Conservation (phyloP, 1,140 invertebrate genomes). For the Cyclargus thomasi region DNA sequence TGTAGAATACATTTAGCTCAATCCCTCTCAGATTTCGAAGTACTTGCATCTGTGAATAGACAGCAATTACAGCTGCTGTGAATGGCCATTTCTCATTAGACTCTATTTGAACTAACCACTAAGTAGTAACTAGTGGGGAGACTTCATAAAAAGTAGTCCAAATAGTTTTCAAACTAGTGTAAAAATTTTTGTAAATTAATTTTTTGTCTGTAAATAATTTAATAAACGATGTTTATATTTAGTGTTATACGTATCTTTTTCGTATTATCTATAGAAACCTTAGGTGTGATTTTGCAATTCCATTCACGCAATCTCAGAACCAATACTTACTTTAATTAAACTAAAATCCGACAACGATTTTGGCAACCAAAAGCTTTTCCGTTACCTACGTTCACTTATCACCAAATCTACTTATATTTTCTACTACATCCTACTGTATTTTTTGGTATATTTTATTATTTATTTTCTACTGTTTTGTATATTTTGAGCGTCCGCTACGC, state of each 20-base stretch:
- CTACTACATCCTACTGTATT: neutral
- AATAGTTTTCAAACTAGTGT: too few relatives aligned
- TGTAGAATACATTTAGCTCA: neutral
- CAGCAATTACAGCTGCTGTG: neutral
- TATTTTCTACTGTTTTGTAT: neutral
- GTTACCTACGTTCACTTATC: neutral
- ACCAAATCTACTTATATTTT: neutral
- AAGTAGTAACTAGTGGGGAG: neutral
- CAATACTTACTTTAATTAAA: neutral
- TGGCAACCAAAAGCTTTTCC: neutral
- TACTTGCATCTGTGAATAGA: neutral
- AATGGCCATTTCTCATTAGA: conserved; percentile 1
- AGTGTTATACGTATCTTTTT: neutral
- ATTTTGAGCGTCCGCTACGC: neutral
- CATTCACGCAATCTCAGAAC: neutral
- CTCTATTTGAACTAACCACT: neutral
- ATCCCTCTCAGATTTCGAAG: neutral
- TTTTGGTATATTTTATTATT: neutral
- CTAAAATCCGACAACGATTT: neutral
- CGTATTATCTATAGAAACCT: neutral
- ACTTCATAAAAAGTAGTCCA: neutral
- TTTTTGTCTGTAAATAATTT: too few relatives aligned
- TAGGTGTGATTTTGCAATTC: neutral
- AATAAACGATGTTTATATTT: too few relatives aligned
- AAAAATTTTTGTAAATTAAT: too few relatives aligned